Percentiles rank a stretch among this genome's conserved stretches.
phyloP scores from a whole-genome alignment of 2,113 vertebrate genomes.

The Blennius ocellaris region DNA sequence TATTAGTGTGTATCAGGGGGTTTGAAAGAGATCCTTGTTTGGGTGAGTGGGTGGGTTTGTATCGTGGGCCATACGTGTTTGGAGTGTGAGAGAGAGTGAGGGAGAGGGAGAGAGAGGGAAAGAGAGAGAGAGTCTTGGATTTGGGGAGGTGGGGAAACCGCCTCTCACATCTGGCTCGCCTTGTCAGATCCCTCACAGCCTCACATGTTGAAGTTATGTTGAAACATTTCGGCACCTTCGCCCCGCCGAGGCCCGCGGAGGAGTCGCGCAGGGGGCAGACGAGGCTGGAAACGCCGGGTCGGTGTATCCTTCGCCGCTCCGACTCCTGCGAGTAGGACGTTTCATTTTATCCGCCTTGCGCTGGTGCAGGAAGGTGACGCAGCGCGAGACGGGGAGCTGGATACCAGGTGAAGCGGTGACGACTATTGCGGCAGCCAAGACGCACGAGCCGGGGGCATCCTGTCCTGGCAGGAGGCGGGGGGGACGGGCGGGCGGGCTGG shows the following conservation, averaged over 20 bases:
- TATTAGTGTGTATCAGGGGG: constrained; percentile 57
- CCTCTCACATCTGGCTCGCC: constrained; percentile 76
- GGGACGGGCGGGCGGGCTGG: no score
- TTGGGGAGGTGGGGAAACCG: constrained; percentile 32
- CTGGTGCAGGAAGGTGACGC: constrained; percentile 79
- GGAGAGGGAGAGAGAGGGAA: constrained; percentile 4
- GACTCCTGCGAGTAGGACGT: constrained; percentile 6
- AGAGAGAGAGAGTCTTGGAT: constrained; percentile 24
- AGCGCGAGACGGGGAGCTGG: constrained; percentile 53
- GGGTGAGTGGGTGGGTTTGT: constrained; percentile 63
- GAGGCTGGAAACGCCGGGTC: constrained; percentile 10
- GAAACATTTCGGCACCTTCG: constrained; percentile 34
- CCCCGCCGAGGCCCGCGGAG: constrained; percentile 7
- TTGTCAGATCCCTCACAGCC: constrained; percentile 46
- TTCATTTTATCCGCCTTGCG: constrained; percentile 8
- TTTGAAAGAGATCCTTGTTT: constrained; percentile 75
- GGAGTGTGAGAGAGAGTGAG: constrained; percentile 3
- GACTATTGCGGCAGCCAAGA: constrained; percentile 72
- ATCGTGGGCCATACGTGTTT: constrained; percentile 35
- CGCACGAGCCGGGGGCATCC: constrained; percentile 44
- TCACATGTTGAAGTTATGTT: constrained; percentile 59
- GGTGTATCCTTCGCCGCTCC: neutral
- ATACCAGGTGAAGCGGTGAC: constrained; percentile 77
- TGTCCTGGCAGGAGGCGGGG: constrained; percentile 15
- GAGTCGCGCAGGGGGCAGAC: neutral